Percentiles rank a stretch among this genome's conserved stretches.
Evolutionary conservation across 2,113 vertebrate species (phyloP).

Genomic region (Hyperopisus bebe): DNA sequence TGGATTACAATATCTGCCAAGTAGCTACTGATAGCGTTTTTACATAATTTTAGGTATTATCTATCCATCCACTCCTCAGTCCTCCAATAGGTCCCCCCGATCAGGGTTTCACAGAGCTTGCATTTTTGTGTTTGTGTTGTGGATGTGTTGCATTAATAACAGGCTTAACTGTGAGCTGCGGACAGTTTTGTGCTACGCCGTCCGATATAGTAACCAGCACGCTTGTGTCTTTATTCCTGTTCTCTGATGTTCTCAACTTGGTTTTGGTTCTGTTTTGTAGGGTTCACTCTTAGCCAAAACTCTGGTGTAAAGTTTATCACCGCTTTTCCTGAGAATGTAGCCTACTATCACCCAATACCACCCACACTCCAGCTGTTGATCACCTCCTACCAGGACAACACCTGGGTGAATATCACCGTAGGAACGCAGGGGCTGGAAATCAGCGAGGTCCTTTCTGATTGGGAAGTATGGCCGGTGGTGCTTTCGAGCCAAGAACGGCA

Average conservation of each 20-base stretch:
- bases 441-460: rapidly evolving
- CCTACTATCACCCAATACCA: constrained; percentile 26
- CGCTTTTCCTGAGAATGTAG: constrained; percentile 60
- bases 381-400: neutral
- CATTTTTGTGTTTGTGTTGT: neutral
- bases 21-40: neutral
- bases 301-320: constrained; percentile 35
- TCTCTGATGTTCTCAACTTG: neutral
- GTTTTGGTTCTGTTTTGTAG: neutral
- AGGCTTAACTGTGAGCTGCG: neutral
- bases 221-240: neutral
- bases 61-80: neutral
- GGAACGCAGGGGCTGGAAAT: rapidly evolving
- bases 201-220: neutral
- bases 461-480: rapidly evolving
- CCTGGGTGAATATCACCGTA: rapidly evolving
- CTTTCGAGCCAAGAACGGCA: constrained; percentile 26
- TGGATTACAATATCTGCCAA: neutral
- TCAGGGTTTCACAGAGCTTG: neutral
- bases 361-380: constrained; percentile 22
- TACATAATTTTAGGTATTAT: neutral
- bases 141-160: neutral
- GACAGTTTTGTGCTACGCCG: neutral
- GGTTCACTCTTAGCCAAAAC: neutral
- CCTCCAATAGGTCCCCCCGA: neutral